Conservation (phyloP, 2,888 invertebrate genomes). For the Diabrotica balteata region DNA sequence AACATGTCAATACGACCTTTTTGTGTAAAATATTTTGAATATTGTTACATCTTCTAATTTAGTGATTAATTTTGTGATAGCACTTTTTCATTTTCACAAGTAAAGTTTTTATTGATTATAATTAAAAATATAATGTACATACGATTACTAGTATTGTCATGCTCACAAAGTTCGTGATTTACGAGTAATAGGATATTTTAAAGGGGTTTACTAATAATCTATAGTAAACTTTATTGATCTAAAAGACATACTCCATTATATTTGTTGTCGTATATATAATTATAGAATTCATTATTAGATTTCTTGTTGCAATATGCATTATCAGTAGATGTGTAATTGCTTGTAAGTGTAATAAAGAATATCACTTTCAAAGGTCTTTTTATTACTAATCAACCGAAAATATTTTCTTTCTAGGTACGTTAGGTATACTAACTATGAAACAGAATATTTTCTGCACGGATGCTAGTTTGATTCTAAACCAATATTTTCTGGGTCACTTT, state of each 20-base stretch:
- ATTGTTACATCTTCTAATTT: conserved; percentile 30
- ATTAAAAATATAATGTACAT: conserved; percentile 42
- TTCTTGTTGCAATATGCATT: conserved; percentile 49
- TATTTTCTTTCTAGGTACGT: too few relatives aligned
- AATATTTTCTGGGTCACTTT: too few relatives aligned
- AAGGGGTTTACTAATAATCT: not conserved
- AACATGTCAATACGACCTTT: too few relatives aligned
- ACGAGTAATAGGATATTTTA: not conserved
- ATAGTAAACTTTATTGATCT: conserved; percentile 1
- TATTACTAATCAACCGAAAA: too few relatives aligned
- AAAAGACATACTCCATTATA: conserved; percentile 25
- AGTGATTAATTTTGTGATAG: conserved; percentile 41
- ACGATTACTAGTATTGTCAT: conserved; percentile 44
- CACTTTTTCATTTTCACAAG: conserved; percentile 36
- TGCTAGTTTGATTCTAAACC: too few relatives aligned
- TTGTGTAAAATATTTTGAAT: not conserved
- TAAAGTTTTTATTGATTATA: conserved; percentile 35
- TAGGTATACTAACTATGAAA: too few relatives aligned
- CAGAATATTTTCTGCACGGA: too few relatives aligned
- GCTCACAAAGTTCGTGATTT: conserved; percentile 51
- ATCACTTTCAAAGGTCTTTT: too few relatives aligned
- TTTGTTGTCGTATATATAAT: conserved; percentile 35
- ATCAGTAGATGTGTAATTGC: conserved; percentile 41
- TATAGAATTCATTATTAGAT: conserved; percentile 39
- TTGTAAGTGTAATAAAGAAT: conserved; percentile 26